These are phyloP conservation scores for Apis cerana DNA, from an alignment of 1,140 invertebrate species.

Conservation along the genomic window DNA sequence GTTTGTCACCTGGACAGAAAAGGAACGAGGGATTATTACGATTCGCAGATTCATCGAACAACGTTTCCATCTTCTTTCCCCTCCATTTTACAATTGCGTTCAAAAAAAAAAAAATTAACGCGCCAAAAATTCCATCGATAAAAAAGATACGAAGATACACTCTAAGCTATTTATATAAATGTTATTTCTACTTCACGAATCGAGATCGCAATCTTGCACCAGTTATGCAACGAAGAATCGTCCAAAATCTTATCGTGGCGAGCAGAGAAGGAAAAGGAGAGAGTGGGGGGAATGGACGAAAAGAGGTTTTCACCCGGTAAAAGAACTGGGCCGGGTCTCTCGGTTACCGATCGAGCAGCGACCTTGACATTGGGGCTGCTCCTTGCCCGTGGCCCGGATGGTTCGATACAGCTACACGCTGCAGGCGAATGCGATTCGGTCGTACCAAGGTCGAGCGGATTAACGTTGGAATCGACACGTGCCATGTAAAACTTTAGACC, in stretches of 20 bases:
- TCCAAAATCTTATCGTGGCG: no score
- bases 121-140: no score
- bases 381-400: conserved; percentile 70
- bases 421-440: conserved; percentile 51
- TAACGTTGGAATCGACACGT: conserved; percentile 27
- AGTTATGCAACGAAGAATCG: no score
- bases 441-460: conserved; percentile 62
- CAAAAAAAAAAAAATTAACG: no score
- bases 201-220: no score
- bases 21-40: conserved; percentile 50
- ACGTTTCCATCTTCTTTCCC: neutral
- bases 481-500: neutral
- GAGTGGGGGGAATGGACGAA: no score
- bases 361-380: conserved; percentile 75
- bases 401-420: conserved; percentile 75
- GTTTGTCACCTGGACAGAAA: conserved; percentile 68
- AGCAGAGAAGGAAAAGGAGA: no score
- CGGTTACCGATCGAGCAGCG: conserved; percentile 25
- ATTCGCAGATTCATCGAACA: neutral
- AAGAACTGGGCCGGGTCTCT: neutral
- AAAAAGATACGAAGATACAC: no score
- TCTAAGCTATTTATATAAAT: no score
- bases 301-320: no score
- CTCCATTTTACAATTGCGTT: neutral
- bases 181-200: no score